Conservation (phyloP, 2,797 vertebrate species). For the Gastrophryne carolinensis region DNA sequence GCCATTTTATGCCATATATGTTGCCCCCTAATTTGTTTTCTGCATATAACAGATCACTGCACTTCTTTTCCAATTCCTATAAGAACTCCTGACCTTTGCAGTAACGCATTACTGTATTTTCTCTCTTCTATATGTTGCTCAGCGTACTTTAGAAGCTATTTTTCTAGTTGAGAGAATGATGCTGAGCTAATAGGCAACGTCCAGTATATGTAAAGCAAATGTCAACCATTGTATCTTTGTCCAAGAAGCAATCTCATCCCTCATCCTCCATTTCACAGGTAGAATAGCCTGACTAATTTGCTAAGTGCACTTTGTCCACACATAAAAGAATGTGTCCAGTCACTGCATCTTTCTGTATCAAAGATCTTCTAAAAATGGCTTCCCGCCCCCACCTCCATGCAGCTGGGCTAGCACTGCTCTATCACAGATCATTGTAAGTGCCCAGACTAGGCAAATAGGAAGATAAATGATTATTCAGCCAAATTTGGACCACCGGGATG, state of each 20-base stretch:
- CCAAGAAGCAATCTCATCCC: neutral
- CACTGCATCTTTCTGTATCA: slow-evolving; percentile 16
- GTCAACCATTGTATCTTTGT: slow-evolving; percentile 37
- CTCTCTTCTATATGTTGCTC: neutral
- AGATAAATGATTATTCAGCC: slow-evolving; percentile 66
- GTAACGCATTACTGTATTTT: neutral
- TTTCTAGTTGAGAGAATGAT: neutral
- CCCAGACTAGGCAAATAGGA: slow-evolving; percentile 74
- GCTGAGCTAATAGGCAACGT: slow-evolving; percentile 19
- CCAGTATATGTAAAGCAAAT: slow-evolving; percentile 33
- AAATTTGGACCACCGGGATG: slow-evolving; percentile 73
- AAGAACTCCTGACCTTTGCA: neutral
- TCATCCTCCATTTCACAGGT: slow-evolving; percentile 17
- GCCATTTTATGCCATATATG: too few relatives aligned
- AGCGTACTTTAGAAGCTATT: neutral
- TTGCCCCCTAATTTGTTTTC: too few relatives aligned
- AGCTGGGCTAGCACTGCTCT: slow-evolving; percentile 62
- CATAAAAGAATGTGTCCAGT: neutral
- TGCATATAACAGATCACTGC: too few relatives aligned
- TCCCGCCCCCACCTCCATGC: slow-evolving; percentile 41
- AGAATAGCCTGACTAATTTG: slow-evolving; percentile 31
- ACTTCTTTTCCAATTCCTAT: neutral
- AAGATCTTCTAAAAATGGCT: slow-evolving; percentile 40
- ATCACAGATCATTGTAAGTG: slow-evolving; percentile 66
- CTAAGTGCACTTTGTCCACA: slow-evolving; percentile 22